Evolutionary conservation across 2,797 vertebrate genomes (phyloP), one percentile per base, ranked within the genome.

Genomic region (Arrhamphus sclerolepis): DNA sequence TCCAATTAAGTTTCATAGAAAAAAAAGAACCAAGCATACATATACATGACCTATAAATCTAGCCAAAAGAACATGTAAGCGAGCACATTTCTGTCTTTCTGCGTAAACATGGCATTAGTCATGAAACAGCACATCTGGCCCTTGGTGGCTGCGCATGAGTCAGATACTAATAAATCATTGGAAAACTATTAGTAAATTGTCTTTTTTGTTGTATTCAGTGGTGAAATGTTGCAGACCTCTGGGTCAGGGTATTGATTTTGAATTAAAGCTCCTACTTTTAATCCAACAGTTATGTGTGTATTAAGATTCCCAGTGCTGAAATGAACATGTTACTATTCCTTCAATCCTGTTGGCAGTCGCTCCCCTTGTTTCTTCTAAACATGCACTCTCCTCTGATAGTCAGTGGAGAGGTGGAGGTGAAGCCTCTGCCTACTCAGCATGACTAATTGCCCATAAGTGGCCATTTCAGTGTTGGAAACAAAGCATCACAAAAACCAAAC

Each of bases 371-470:
- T 56, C 59, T 49, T 63, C 66, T 43, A 73, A 79, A 80, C 65
- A 66, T 58, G 70, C 62, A 71, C 71, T 77, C 70, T 52, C 66
- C 59, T 54, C 51, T 71, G 77, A 75, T 78, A 65, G 74, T 70
- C 71, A 77, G 68, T 47, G 65, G 70, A 22, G 53, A 74, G 71
- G 68, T 80, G 75, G 70, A 85, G 86, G 83, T 88, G 73, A 87
- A 78, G 79, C 77, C 68, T 77, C 78, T 66, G 88, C 83, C 81
- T 80, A 87, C 87, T 88, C 84, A 83, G 79, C 77, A 72, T 90
- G 89, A 90, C 85, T 89, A 91, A 91, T 89, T 88, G 71, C 72
- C 72, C 71, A 62, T 84, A 88, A 87, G 84, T 88, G 84, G 81
- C 75, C 81, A 64, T 79, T 66, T 72, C 65, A 71, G 78, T 56